These are phyloP conservation scores for Brassicogethes aeneus DNA, from an alignment of 2,888 invertebrate genomes.

Conservation along the genomic window DNA sequence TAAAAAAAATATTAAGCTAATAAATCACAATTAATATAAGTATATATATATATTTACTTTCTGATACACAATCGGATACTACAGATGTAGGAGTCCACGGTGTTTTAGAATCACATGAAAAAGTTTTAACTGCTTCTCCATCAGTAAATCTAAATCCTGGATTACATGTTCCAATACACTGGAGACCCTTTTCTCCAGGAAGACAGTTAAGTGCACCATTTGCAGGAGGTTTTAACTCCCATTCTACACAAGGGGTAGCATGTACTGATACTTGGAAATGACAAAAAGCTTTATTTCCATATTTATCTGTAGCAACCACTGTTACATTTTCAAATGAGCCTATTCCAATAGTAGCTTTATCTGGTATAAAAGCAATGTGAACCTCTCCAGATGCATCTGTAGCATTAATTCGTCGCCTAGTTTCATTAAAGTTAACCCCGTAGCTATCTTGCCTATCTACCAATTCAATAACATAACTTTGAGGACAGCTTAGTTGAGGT, in stretches of 20 bases:
- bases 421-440: slow-evolving; percentile 85
- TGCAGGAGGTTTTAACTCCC: slow-evolving; percentile 84
- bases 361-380: slow-evolving; percentile 70
- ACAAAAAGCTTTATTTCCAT: slow-evolving; percentile 81
- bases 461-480: slow-evolving; percentile 88
- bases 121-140: slow-evolving; percentile 79
- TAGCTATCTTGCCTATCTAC: slow-evolving; percentile 86
- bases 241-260: slow-evolving; percentile 89
- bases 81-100: slow-evolving; percentile 83
- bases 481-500: slow-evolving; percentile 82
- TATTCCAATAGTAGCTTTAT: slow-evolving; percentile 74
- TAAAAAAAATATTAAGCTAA: slow-evolving; percentile 28
- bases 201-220: slow-evolving; percentile 83
- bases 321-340: slow-evolving; percentile 88
- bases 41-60: slow-evolving; percentile 49
- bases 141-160: slow-evolving; percentile 85
- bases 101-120: slow-evolving; percentile 71
- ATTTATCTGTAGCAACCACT: slow-evolving; percentile 78
- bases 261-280: slow-evolving; percentile 90
- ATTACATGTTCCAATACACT: slow-evolving; percentile 85
- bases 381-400: slow-evolving; percentile 86
- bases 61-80: slow-evolving; percentile 91
- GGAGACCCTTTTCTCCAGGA: slow-evolving; percentile 71
- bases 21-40: slow-evolving; percentile 1
- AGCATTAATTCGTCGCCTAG: slow-evolving; percentile 72